Base-by-base conservation (phyloP, 2,797 vertebrate species). In the Atherinosoma microstoma region DNA sequence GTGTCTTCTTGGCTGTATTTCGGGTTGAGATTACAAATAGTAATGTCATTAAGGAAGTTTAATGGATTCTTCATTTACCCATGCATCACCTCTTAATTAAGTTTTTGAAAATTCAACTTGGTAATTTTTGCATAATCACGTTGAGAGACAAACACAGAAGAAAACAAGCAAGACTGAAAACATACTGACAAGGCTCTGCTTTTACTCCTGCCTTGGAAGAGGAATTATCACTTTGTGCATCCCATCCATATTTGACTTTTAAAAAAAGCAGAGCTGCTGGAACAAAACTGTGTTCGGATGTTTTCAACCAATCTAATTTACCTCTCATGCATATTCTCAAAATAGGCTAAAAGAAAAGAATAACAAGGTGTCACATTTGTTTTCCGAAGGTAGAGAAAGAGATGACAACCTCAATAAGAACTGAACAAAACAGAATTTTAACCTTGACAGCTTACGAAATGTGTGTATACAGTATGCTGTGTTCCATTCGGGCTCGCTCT, bases 291-390 rank as follows among this genome's bases (percentile, higher is more conserved):
- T 40, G 42, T 65, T 68, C 76, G 64, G 34, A 67, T 64, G 0
- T 70, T 76, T 78, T 36, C 3, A 34, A 45, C 6, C 65, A 75
- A 76, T 57, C 22, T 58, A 62, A 73, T 80, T 81, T 45, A 58
- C 22, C 59, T 24, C 53, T 73, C 24, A 67, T 49, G 56, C 56
- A 75, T 75, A 32, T 76, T 78, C 82, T 6, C 45, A 70, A 69
- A 67, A 63, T 59, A 73, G 79, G 1, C 45, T n/a, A 20, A 49
- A n/a, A 49, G 47, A 22, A 42, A 59, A 77, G n/a, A 63, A 73
- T 49, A 83, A 80, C 54, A 76, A 77, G 40, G 67, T 80, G 67
- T 83, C 70, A 75, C 59, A 69, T 70, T 80, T 80, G 34, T 67
- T 91, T 78, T 84, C 73, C 57, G 60, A 49, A 62, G 73, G 59